A percentile compares a stretch with the other conserved stretches of the same genome.
phyloP scores from a whole-genome alignment of 2,113 vertebrate species.

The Etia nguti region DNA sequence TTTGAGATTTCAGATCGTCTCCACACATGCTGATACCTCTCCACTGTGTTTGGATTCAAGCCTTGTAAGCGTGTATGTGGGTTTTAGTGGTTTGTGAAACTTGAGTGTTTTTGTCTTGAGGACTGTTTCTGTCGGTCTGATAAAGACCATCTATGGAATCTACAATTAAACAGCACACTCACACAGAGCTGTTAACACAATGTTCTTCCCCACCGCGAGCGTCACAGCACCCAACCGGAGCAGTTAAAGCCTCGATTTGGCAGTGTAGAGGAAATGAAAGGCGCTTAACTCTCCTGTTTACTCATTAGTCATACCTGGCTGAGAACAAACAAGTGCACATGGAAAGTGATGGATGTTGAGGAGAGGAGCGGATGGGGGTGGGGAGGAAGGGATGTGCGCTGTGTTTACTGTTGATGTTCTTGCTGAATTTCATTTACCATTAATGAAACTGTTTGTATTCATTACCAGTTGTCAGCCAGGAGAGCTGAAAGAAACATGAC shows the following conservation, averaged over 20 bases:
- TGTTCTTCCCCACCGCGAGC: conserved; percentile 43
- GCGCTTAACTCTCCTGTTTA: background rate
- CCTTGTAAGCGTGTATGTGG: background rate
- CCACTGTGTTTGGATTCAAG: background rate
- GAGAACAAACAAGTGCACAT: conserved; percentile 34
- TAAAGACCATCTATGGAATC: background rate
- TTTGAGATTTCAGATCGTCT: background rate
- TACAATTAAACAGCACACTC: conserved; percentile 9
- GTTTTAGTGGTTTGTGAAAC: background rate
- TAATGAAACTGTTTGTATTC: conserved; percentile 54
- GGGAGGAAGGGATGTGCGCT: background rate
- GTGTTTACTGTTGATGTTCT: background rate
- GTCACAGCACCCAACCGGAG: conserved; percentile 18
- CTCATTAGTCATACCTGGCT: conserved; percentile 39
- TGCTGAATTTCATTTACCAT: background rate
- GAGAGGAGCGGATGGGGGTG: background rate
- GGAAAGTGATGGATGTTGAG: background rate
- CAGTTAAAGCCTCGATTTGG: conserved; percentile 33
- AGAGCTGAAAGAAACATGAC: background rate
- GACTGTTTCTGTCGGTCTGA: background rate
- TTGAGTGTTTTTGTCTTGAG: background rate
- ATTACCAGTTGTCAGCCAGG: background rate
- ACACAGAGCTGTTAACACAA: conserved; percentile 32
- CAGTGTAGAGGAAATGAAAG: conserved; percentile 39
- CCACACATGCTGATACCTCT: background rate